Evolutionary conservation across 2,113 vertebrate species (phyloP).

Genomic region (Epinephelus lanceolatus): DNA sequence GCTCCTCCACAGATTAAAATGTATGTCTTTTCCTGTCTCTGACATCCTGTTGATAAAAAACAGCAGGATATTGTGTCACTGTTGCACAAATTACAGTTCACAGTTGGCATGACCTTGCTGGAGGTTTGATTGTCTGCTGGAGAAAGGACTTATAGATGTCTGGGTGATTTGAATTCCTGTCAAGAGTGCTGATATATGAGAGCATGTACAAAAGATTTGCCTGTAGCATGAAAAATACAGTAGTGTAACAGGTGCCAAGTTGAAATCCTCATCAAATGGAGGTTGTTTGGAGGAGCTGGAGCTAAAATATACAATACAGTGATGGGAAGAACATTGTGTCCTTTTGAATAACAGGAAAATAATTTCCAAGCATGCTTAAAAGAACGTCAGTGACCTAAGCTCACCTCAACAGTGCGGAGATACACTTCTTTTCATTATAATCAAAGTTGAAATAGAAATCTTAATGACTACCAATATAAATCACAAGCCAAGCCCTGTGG

Average conservation of each 20-base stretch:
- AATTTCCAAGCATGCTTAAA: background rate
- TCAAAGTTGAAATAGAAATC: constrained; percentile 5
- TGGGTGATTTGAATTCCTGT: background rate
- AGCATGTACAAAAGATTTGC: background rate
- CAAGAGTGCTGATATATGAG: background rate
- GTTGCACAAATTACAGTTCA: constrained; percentile 4
- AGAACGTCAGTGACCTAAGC: constrained; percentile 25
- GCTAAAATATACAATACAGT: background rate
- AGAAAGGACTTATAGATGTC: background rate
- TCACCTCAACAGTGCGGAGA: background rate
- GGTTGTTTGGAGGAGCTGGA: background rate
- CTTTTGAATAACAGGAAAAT: background rate
- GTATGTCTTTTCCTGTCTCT: constrained; percentile 38
- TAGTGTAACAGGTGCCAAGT: background rate
- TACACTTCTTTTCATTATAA: background rate
- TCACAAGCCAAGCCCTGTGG: background rate
- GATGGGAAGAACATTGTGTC: background rate
- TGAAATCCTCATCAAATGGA: background rate
- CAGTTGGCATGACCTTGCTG: background rate
- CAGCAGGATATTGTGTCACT: constrained; percentile 19
- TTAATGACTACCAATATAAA: background rate
- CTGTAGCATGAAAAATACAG: background rate
- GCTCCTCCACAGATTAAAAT: background rate
- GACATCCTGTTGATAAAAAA: constrained; percentile 54
- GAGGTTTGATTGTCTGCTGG: background rate